Conservation (phyloP, 92 coral and sea anemone genomes). For the Bergia puertoricense region DNA sequence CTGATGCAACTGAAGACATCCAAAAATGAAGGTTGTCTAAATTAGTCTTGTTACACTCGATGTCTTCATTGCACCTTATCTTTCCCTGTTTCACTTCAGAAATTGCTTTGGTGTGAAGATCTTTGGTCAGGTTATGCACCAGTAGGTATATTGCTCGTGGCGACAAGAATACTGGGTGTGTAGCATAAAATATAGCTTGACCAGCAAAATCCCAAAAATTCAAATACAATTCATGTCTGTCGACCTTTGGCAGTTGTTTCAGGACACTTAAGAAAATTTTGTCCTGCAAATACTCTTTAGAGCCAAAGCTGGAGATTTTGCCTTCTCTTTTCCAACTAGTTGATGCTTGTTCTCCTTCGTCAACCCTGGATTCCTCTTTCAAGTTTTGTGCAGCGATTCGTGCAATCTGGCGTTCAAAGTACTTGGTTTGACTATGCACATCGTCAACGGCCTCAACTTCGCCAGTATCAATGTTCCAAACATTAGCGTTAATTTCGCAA, state of each 20-base stretch:
- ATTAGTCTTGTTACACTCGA: neutral
- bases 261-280: too few relatives aligned
- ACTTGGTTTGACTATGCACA: constrained; percentile 1
- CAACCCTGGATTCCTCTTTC: neutral
- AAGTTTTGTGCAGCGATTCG: constrained; percentile 5
- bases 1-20: neutral
- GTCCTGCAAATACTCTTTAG: too few relatives aligned
- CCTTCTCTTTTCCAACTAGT: too few relatives aligned
- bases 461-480: neutral
- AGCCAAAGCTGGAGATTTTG: too few relatives aligned
- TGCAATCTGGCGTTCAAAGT: constrained; percentile 1
- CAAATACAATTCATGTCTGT: too few relatives aligned
- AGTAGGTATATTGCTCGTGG: neutral
- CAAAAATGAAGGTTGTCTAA: constrained; percentile 5
- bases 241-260: too few relatives aligned
- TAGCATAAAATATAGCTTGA: constrained; percentile 4
- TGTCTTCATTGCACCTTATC: neutral
- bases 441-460: neutral
- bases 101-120: neutral
- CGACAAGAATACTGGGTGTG: constrained; percentile 15
- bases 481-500: neutral
- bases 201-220: too few relatives aligned
- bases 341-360: too few relatives aligned
- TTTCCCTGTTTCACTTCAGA: constrained; percentile 2
- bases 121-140: neutral